These are phyloP conservation scores for Ictidomys tridecemlineatus DNA, from an alignment of 2,113 vertebrate species.

Conservation along the genomic window DNA sequence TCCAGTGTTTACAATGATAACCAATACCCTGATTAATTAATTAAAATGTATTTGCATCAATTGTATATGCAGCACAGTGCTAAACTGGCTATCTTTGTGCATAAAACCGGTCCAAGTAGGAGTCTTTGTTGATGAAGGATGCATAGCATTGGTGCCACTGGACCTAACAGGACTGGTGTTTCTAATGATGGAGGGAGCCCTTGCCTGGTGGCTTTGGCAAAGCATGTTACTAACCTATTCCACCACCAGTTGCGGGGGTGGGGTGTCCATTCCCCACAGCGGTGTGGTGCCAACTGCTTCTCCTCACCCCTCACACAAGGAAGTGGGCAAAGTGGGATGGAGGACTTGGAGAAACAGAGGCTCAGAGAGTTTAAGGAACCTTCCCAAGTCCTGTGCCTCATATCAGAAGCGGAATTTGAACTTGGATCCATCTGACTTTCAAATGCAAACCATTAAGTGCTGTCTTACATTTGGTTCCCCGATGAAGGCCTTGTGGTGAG, in stretches of 20 bases:
- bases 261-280: not conserved
- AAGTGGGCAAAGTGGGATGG: not conserved
- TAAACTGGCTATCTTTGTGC: not conserved
- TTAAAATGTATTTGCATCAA: not conserved
- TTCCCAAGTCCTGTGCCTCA: not conserved
- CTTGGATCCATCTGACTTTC: not conserved
- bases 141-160: not conserved
- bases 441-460: not conserved
- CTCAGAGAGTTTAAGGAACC: not conserved
- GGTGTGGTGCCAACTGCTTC: not conserved
- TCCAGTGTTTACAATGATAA: not conserved
- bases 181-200: not conserved
- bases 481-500: not conserved
- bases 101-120: not conserved
- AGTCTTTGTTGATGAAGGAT: not conserved
- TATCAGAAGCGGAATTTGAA: not conserved
- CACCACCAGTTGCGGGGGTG: not conserved
- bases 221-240: not conserved
- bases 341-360: not conserved
- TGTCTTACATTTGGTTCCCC: not conserved
- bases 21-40: not conserved
- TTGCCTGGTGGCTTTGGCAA: not conserved
- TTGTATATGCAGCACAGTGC: not conserved
- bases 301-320: not conserved
- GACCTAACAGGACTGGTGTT: not conserved